phyloP scores from a whole-genome alignment of 2,888 invertebrate genomes.

The Epinotia brunnichana region DNA sequence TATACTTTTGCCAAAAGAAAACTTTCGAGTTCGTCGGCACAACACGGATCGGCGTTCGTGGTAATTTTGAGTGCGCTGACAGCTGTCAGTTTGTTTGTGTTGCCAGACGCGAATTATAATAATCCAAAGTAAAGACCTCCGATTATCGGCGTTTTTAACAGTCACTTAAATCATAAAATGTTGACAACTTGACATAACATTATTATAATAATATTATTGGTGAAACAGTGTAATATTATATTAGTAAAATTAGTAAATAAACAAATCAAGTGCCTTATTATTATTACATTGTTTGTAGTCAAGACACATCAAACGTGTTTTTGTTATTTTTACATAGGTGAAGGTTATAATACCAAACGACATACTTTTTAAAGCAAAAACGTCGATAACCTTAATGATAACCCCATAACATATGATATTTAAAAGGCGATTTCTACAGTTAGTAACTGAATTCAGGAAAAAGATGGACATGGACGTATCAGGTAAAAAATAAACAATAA shows the following conservation, averaged over 20 bases:
- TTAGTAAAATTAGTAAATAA: background rate
- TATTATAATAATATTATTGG: too few relatives aligned
- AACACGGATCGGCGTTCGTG: slow-evolving; percentile 36
- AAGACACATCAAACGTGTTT: too few relatives aligned
- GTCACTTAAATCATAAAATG: background rate
- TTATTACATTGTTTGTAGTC: background rate
- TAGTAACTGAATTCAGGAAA: background rate
- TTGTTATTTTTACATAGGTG: too few relatives aligned
- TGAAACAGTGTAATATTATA: too few relatives aligned
- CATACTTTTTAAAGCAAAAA: background rate
- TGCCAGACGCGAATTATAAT: background rate
- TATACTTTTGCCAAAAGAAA: background rate
- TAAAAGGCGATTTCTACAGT: background rate
- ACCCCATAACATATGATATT: background rate
- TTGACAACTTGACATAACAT: too few relatives aligned
- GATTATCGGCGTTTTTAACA: background rate
- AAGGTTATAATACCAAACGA: background rate
- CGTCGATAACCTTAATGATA: background rate
- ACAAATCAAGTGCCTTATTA: background rate
- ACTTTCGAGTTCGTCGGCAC: slow-evolving; percentile 10
- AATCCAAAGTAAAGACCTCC: background rate
- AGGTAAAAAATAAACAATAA: background rate
- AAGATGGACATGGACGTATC: slow-evolving; percentile 13
- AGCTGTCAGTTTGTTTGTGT: background rate
- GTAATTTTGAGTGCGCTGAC: slow-evolving; percentile 12